phyloP scores from a whole-genome alignment of 2,113 vertebrate species.

The Macquaria australasica region DNA sequence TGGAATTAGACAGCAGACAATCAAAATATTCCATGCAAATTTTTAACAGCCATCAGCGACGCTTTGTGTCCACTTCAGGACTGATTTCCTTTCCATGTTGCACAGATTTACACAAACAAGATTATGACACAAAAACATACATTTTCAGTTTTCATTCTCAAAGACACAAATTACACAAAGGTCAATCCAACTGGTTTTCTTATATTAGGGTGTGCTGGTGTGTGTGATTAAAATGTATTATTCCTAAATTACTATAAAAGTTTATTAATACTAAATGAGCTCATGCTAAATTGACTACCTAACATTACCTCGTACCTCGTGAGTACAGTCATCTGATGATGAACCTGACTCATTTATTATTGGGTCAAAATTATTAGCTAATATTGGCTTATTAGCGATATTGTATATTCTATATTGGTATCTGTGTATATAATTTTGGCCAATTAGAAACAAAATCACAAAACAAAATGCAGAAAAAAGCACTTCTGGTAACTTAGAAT shows the following conservation, averaged over 20 bases:
- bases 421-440: not conserved
- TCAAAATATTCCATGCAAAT: not conserved
- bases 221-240: not conserved
- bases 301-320: not conserved
- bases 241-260: not conserved
- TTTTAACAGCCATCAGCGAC: not conserved
- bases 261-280: not conserved
- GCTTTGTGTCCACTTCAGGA: constrained; percentile 20
- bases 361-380: not conserved
- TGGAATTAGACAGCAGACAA: not conserved
- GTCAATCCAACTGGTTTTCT: constrained; percentile 81
- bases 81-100: constrained; percentile 72
- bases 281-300: not conserved
- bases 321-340: not conserved
- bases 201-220: constrained; percentile 7
- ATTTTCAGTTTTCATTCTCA: constrained; percentile 74
- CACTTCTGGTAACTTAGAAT: not conserved
- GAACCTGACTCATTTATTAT: constrained; percentile 10
- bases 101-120: constrained; percentile 64
- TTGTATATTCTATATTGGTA: too few relatives aligned
- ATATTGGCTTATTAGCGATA: not conserved
- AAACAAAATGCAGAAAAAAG: not conserved
- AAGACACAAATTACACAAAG: constrained; percentile 74
- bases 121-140: constrained; percentile 46
- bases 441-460: not conserved